Base-by-base conservation (phyloP, 1,140 invertebrate genomes). In the Holcopasites calliopsidis region DNA sequence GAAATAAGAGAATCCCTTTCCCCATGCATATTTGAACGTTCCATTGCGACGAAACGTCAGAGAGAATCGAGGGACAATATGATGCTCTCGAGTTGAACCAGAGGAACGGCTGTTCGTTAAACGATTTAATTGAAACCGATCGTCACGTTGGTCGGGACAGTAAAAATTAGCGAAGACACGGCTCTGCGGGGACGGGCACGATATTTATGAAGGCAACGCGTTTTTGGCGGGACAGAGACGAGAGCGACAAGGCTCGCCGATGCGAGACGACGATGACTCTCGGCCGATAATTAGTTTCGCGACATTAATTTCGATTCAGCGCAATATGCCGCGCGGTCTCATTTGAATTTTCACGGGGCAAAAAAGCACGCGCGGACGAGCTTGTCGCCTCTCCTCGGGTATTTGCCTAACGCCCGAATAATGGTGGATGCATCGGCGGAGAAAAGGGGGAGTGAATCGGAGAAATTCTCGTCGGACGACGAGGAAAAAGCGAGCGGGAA, bases 281-380 rank as follows among this genome's bases (percentile, higher is more conserved):
- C 76, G 70, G 69, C 83, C 81, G 84, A 89, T 90, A 90, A 90
- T 91, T 91, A 91, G 88, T 89, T 87, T 83, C 83, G 84, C 85
- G 86, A 86, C 88, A 90, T 91, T 90, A 91, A 91, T 90, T 89
- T 90, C 88, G 84, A 90, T 90, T 91, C 87, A 91, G 84, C 87
- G 86, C 90, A 91, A 91, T 90, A 90, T 90, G 90, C 87, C 84
- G 85, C 89, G 83, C 86, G 78, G 84, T 79, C 87, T 91, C 84
- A 91, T 91, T 91, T 91, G 89, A 91, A 91, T 91, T 90, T 91
- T 88, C 88, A 85, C 70, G 68, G 66, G 72, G 77, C 87, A 90
- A 90, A 90, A 91, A 90, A n/a, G n/a, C n/a, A 47, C 73, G 73
- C 73, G 75, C 69, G 82, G 84, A 88, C 84, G 84, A 89, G 76